Conservation (phyloP, 1,140 invertebrate genomes). For the Drosophila lini region DNA sequence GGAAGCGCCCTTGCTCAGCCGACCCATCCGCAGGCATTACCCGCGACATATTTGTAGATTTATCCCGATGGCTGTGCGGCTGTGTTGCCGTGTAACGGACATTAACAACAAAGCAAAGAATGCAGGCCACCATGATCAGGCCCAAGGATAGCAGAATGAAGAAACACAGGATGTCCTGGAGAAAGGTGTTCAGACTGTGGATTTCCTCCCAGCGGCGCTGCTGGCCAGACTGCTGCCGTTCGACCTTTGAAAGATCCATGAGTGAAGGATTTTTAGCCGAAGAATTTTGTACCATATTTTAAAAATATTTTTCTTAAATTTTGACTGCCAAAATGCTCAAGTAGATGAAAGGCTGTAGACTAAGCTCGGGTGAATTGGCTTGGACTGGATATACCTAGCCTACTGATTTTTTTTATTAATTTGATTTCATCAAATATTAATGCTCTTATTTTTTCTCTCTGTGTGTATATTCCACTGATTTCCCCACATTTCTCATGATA, state of each 20-base stretch:
- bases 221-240: slow-evolving; percentile 12
- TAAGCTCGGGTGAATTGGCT: neutral
- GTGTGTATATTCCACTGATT: slow-evolving; percentile 7
- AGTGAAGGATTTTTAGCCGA: neutral
- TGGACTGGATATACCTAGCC: slow-evolving; percentile 22
- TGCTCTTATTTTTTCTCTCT: neutral
- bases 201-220: neutral
- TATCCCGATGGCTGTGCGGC: neutral
- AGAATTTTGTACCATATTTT: neutral
- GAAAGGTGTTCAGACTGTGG: slow-evolving; percentile 4
- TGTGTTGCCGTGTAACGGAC: neutral
- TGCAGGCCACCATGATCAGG: slow-evolving; percentile 21
- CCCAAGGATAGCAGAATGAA: slow-evolving; percentile 39
- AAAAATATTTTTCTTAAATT: slow-evolving; percentile 19
- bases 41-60: neutral
- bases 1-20: neutral
- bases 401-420: slow-evolving; percentile 30
- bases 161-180: slow-evolving; percentile 52
- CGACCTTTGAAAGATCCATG: slow-evolving; percentile 34
- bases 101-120: slow-evolving; percentile 36
- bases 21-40: neutral
- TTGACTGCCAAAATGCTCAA: slow-evolving; percentile 23
- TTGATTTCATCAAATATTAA: neutral
- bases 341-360: slow-evolving; percentile 18
- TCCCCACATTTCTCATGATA: slow-evolving; percentile 33